Evolutionary conservation across 1,140 invertebrate species (phyloP).

Genomic region (Hycleus phaleratus): DNA sequence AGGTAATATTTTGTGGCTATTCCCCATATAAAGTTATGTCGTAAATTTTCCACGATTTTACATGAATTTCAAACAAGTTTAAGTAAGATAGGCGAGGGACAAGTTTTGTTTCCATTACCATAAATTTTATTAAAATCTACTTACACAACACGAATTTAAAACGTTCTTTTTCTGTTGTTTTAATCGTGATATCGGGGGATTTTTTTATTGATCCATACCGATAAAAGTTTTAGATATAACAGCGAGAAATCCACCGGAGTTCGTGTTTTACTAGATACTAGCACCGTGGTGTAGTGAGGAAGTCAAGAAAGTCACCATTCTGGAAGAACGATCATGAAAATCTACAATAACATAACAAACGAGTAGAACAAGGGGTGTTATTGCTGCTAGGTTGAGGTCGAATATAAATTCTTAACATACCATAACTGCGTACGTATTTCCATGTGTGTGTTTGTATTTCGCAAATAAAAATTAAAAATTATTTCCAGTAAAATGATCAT

Average conservation of each 20-base stretch:
- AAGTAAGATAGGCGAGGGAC: not conserved
- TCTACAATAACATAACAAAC: constrained; percentile 34
- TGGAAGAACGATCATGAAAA: constrained; percentile 38
- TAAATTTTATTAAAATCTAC: too few relatives aligned
- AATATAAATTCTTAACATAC: constrained; percentile 40
- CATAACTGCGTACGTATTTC: constrained; percentile 15
- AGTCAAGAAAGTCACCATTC: constrained; percentile 28
- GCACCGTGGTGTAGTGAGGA: not conserved
- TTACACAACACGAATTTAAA: too few relatives aligned
- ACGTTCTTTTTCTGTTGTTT: too few relatives aligned
- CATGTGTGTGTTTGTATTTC: constrained; percentile 26
- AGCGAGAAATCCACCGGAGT: constrained; percentile 3
- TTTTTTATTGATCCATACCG: not conserved
- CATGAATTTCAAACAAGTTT: constrained; percentile 19
- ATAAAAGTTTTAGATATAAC: constrained; percentile 8
- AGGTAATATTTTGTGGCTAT: constrained; percentile 28
- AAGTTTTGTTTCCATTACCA: not conserved
- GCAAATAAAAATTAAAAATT: constrained; percentile 38
- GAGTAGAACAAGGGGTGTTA: constrained; percentile 8
- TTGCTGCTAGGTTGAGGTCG: constrained; percentile 22
- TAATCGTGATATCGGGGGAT: too few relatives aligned
- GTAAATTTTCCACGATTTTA: constrained; percentile 23
- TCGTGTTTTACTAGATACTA: not conserved
- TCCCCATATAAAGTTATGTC: constrained; percentile 22
- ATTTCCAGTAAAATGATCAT: constrained; percentile 28